Percentiles rank a stretch among this genome's conserved stretches.
Evolutionary conservation across 1,140 invertebrate genomes (phyloP).

Genomic region (Polypedilum pembai): DNA sequence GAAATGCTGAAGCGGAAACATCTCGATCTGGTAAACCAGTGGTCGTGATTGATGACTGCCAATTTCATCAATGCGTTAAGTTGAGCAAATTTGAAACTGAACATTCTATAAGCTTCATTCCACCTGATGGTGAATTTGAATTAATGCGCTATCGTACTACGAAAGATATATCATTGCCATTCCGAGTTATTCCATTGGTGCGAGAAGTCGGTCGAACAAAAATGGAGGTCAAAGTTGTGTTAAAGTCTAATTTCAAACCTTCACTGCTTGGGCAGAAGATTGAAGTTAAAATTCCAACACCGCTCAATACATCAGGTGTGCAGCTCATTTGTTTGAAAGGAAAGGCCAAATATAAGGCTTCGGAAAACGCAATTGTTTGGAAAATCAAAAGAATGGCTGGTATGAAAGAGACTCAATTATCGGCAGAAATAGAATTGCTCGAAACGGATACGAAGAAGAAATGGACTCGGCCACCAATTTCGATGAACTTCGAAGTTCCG

Average conservation of each 20-base stretch:
- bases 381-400: conserved; percentile 99
- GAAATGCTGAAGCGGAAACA: conserved; percentile 72
- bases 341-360: conserved; percentile 99
- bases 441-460: conserved; percentile 99
- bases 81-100: conserved; percentile 99
- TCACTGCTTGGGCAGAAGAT: conserved; percentile 98
- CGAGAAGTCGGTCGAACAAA: conserved; percentile 96
- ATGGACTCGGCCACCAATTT: conserved; percentile 99
- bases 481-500: conserved; percentile 99
- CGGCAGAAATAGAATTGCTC: conserved; percentile 98
- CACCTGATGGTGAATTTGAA: conserved; percentile 99
- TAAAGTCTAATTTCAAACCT: conserved; percentile 99
- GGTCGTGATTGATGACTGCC: conserved; percentile 99
- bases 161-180: conserved; percentile 99
- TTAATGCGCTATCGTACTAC: conserved; percentile 99
- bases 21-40: conserved; percentile 85
- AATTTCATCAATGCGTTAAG: conserved; percentile 99
- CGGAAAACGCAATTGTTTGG: conserved; percentile 99
- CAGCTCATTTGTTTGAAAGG: conserved; percentile 99
- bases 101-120: conserved; percentile 99
- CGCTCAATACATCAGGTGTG: conserved; percentile 96
- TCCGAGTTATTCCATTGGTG: conserved; percentile 97
- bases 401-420: conserved; percentile 99
- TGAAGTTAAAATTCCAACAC: conserved; percentile 97
- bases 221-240: conserved; percentile 99